These are phyloP conservation scores for Anas platyrhynchos DNA, from an alignment of 2,113 vertebrate genomes.

Conservation along the genomic window DNA sequence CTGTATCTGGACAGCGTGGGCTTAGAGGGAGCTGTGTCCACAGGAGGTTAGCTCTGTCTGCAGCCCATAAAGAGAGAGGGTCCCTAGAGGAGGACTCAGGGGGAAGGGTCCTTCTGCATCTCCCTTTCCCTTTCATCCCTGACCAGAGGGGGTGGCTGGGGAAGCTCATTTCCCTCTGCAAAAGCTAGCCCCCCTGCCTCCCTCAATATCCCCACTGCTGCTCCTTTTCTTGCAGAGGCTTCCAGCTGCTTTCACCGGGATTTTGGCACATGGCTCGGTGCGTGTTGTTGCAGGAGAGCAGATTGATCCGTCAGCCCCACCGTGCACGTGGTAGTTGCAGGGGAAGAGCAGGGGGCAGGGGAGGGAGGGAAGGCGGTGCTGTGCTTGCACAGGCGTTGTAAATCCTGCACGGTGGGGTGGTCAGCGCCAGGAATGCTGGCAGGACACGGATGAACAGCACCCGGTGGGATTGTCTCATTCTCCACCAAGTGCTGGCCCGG, in stretches of 20 bases:
- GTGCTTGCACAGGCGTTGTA: background rate
- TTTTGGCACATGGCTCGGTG: background rate
- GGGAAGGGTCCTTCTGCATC: background rate
- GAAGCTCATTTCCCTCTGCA: background rate
- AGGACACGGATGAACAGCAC: background rate
- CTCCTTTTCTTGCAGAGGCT: background rate
- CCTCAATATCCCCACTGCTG: background rate
- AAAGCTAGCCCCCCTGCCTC: background rate
- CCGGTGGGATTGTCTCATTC: background rate
- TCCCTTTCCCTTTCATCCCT: background rate
- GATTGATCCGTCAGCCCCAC: background rate
- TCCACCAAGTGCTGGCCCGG: background rate
- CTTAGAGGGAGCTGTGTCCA: background rate
- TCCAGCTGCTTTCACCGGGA: background rate
- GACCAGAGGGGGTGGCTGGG: fast-evolving
- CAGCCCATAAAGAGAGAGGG: background rate
- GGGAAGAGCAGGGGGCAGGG: background rate
- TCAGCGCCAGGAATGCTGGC: background rate
- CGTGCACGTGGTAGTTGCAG: fast-evolving
- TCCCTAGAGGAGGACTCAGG: background rate
- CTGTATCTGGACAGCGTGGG: background rate
- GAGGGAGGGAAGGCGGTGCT: fast-evolving
- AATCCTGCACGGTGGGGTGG: background rate
- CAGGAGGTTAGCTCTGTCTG: background rate
- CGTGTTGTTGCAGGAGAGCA: background rate